phyloP scores from a whole-genome alignment of 2,888 invertebrate genomes.

The Schrankia costaestrigalis region DNA sequence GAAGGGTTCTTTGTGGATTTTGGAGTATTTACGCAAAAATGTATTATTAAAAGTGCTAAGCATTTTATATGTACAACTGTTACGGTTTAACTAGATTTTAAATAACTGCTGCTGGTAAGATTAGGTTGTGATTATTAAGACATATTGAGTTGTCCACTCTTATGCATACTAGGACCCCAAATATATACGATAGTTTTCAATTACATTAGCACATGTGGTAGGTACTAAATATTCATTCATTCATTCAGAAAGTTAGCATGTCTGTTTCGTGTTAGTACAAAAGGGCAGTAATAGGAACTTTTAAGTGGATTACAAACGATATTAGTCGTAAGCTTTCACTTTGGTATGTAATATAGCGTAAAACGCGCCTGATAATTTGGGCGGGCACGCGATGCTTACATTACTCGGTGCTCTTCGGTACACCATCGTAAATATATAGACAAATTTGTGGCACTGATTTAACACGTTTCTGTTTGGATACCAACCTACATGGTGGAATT shows the following conservation, averaged over 20 bases:
- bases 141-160: too few relatives aligned
- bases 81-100: too few relatives aligned
- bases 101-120: too few relatives aligned
- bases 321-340: conserved; percentile 59
- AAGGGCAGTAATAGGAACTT: conserved; percentile 45
- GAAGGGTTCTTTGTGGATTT: too few relatives aligned
- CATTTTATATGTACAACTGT: too few relatives aligned
- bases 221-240: conserved; percentile 22
- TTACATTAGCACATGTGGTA: conserved; percentile 22
- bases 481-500: not conserved
- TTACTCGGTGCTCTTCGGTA: too few relatives aligned
- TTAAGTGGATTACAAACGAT: conserved; percentile 64
- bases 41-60: too few relatives aligned
- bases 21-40: too few relatives aligned
- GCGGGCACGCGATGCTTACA: conserved; percentile 54
- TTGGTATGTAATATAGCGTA: conserved; percentile 50
- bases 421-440: conserved; percentile 29
- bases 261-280: conserved; percentile 23
- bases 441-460: conserved; percentile 13
- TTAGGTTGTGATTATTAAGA: too few relatives aligned
- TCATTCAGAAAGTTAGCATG: conserved; percentile 39
- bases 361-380: conserved; percentile 55
- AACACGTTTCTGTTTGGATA: conserved; percentile 5
- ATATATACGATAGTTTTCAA: conserved; percentile 19
- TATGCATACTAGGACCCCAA: too few relatives aligned